A percentile compares a stretch with the other conserved stretches of the same genome.
Evolutionary conservation across 2,113 vertebrate species (phyloP).

Genomic region (Brachirus orientalis): DNA sequence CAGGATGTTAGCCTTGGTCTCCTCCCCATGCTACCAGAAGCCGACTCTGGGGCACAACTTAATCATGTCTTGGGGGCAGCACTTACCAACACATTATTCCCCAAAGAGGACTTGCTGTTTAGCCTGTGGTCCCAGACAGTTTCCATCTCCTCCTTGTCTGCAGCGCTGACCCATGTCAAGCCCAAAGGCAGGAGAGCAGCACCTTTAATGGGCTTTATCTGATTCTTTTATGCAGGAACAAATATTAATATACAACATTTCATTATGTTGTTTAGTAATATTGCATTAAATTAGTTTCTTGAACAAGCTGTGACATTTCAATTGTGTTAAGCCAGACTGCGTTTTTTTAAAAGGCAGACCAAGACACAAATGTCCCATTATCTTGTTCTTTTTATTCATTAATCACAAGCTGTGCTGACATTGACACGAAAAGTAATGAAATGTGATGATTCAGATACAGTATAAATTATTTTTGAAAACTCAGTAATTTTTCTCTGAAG

Average conservation of each 20-base stretch:
- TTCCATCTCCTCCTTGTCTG: conserved; percentile 24
- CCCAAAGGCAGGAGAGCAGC: conserved; percentile 27
- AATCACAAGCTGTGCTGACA: not conserved
- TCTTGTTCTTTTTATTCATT: conserved; percentile 7
- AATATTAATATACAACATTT: conserved; percentile 43
- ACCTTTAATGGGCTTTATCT: conserved; percentile 21
- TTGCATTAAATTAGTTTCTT: conserved; percentile 48
- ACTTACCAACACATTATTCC: conserved; percentile 66
- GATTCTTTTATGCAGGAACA: conserved; percentile 18
- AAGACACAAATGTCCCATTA: conserved; percentile 14
- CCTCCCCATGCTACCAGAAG: conserved; percentile 51
- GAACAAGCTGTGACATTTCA: conserved; percentile 69
- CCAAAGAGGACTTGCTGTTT: conserved; percentile 41
- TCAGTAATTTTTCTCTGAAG: not conserved
- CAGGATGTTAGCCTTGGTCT: conserved; percentile 44
- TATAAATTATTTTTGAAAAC: too few relatives aligned
- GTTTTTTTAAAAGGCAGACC: conserved; percentile 27
- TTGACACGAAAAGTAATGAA: conserved; percentile 1
- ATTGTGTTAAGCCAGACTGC: conserved; percentile 30
- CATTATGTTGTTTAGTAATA: conserved; percentile 53
- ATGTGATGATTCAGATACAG: too few relatives aligned
- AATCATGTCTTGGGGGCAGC: conserved; percentile 64
- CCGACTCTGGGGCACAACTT: conserved; percentile 36
- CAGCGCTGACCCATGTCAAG: conserved; percentile 4
- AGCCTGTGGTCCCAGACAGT: conserved; percentile 50